These are phyloP conservation scores for Mechanitis mazaeus DNA, from an alignment of 2,888 invertebrate genomes.

Conservation along the genomic window DNA sequence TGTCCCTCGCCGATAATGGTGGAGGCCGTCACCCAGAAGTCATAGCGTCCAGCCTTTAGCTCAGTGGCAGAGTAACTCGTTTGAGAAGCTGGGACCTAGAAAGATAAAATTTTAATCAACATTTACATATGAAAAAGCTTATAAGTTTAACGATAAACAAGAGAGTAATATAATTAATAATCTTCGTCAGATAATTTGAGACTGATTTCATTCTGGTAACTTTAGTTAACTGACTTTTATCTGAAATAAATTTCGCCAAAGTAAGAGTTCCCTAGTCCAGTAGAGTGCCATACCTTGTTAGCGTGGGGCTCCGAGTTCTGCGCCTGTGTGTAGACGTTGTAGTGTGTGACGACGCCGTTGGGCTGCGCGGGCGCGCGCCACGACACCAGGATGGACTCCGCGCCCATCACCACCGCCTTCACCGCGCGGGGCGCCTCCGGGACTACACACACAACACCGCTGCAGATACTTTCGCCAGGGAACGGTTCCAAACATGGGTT, in stretches of 20 bases:
- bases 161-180: too few relatives aligned
- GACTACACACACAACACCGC: conserved; percentile 69
- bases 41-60: conserved; percentile 89
- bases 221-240: too few relatives aligned
- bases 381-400: conserved; percentile 92
- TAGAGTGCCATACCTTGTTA: conserved; percentile 76
- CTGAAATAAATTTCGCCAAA: too few relatives aligned
- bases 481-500: too few relatives aligned
- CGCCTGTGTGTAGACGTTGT: conserved; percentile 92
- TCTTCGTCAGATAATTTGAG: not conserved
- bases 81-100: conserved; percentile 84
- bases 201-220: not conserved
- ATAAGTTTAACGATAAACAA: too few relatives aligned
- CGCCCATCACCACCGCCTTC: conserved; percentile 94
- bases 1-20: conserved; percentile 96
- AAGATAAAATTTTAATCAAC: conserved; percentile 3
- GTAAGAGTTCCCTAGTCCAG: too few relatives aligned
- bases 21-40: conserved; percentile 96
- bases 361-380: conserved; percentile 96
- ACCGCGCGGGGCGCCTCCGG: conserved; percentile 95
- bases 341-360: conserved; percentile 94
- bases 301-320: conserved; percentile 82
- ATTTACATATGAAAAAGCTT: not conserved
- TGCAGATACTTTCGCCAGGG: too few relatives aligned
- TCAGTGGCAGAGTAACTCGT: conserved; percentile 92